These are phyloP conservation scores for Haliclona indistincta DNA, from an alignment of 37 sponge, comb jelly and placozoan species.

Conservation along the genomic window DNA sequence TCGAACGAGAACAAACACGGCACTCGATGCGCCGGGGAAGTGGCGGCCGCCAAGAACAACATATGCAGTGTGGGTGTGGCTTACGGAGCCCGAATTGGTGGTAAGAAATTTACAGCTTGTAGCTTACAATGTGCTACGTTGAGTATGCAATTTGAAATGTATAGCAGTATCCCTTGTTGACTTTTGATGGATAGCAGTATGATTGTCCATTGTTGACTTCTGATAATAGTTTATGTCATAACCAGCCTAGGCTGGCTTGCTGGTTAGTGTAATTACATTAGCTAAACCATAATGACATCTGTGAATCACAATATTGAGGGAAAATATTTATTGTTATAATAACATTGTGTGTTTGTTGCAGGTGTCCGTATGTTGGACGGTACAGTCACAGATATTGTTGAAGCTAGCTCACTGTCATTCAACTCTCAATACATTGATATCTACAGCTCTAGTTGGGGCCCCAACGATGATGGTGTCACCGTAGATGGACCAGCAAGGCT, in stretches of 20 bases:
- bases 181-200: no score
- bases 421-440: constrained; percentile 90
- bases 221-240: no score
- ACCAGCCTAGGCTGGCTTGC: no score
- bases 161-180: no score
- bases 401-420: constrained; percentile 86
- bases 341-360: constrained; percentile 13
- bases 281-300: background rate
- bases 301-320: background rate
- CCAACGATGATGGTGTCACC: constrained; percentile 94
- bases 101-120: constrained; percentile 19
- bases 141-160: no score
- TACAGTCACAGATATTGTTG: constrained; percentile 90
- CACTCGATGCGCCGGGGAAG: constrained; percentile 98
- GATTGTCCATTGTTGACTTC: no score
- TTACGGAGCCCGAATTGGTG: constrained; percentile 87
- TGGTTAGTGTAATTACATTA: no score
- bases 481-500: constrained; percentile 96
- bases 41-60: constrained; percentile 80
- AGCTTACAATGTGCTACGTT: no score
- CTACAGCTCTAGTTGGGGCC: constrained; percentile 99
- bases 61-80: constrained; percentile 90
- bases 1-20: constrained; percentile 99
- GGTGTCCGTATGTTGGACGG: constrained; percentile 99
- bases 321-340: background rate